Percentiles rank a stretch among this genome's conserved stretches.
phyloP scores from a whole-genome alignment of 2,797 vertebrate species.

The Cossypha dichroa region DNA sequence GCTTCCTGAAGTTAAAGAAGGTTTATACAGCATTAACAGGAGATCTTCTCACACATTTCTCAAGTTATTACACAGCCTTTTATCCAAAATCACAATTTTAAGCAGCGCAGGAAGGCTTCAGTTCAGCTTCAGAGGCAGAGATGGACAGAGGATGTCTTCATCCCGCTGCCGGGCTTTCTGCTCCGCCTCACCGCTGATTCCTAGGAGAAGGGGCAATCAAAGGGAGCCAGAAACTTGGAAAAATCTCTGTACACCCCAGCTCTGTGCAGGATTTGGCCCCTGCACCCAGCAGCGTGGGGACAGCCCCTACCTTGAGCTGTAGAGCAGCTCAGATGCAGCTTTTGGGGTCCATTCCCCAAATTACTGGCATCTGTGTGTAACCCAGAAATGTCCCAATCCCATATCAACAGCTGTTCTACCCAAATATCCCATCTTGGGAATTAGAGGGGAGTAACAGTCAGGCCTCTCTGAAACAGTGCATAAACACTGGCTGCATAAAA shows the following conservation, averaged over 20 bases:
- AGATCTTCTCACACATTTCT: conserved; percentile 53
- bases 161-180: background rate
- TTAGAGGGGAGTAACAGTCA: background rate
- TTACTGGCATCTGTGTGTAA: background rate
- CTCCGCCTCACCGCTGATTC: background rate
- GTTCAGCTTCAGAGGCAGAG: conserved; percentile 22
- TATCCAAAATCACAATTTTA: conserved; percentile 51
- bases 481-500: conserved; percentile 63
- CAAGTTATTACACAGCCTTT: conserved; percentile 53
- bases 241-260: background rate
- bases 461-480: background rate
- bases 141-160: conserved; percentile 60
- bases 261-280: background rate
- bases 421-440: background rate
- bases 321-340: background rate
- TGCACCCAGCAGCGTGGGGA: background rate
- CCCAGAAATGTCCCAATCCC: background rate
- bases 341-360: background rate
- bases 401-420: background rate
- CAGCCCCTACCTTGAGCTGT: background rate
- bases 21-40: conserved; percentile 64
- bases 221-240: background rate
- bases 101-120: background rate
- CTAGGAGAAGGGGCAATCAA: background rate
- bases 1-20: conserved; percentile 69